Percentiles rank a stretch among this genome's conserved stretches.
Evolutionary conservation across 2,888 invertebrate genomes (phyloP).

Genomic region (Mycalesis mineus): DNA sequence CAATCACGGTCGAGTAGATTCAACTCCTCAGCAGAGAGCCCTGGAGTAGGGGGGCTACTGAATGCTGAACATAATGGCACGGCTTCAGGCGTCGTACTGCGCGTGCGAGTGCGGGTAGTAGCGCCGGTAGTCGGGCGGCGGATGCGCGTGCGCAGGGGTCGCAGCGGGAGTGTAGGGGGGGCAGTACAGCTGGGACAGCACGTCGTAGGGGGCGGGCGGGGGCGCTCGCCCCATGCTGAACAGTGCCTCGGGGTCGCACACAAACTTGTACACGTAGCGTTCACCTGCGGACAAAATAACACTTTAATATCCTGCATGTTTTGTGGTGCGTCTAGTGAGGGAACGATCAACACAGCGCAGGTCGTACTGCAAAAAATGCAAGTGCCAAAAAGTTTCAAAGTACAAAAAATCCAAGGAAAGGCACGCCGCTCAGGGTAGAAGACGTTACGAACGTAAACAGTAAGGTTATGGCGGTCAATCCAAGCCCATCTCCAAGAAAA

Average conservation of each 20-base stretch:
- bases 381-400: constrained; percentile 99
- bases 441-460: constrained; percentile 99
- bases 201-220: constrained; percentile 48
- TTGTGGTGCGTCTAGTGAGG: too few relatives aligned
- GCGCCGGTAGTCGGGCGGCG: constrained; percentile 34
- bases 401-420: constrained; percentile 99
- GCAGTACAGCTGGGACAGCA: constrained; percentile 55
- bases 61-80: background rate
- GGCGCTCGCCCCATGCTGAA: constrained; percentile 86
- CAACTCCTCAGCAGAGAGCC: too few relatives aligned
- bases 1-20: too few relatives aligned
- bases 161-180: constrained; percentile 45
- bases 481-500: constrained; percentile 99
- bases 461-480: constrained; percentile 99
- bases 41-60: background rate
- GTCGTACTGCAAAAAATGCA: constrained; percentile 99
- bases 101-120: constrained; percentile 42
- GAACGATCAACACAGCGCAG: constrained; percentile 98
- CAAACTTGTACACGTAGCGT: constrained; percentile 97
- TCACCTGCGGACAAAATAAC: constrained; percentile 80
- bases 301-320: too few relatives aligned
- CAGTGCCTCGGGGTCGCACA: constrained; percentile 94
- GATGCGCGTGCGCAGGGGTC: constrained; percentile 23
- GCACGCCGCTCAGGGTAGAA: constrained; percentile 95
- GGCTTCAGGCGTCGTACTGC: constrained; percentile 42